phyloP scores from a whole-genome alignment of 1,140 invertebrate species.

The Lepidurus arcticus region DNA sequence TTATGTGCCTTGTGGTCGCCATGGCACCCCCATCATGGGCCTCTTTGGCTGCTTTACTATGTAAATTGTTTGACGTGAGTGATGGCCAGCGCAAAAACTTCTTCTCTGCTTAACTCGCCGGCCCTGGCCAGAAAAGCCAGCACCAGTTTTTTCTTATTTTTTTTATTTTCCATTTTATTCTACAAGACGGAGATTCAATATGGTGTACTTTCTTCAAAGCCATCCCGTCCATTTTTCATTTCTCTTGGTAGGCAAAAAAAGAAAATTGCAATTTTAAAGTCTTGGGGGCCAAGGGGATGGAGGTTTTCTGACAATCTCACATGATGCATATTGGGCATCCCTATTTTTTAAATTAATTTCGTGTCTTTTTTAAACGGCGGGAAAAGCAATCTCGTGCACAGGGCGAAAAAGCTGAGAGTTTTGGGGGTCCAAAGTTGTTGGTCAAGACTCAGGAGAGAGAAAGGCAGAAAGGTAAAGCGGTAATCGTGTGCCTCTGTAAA shows the following conservation, averaged over 20 bases:
- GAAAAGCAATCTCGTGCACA: not conserved
- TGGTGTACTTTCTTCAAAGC: not conserved
- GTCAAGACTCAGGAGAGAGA: not conserved
- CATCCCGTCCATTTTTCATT: not conserved
- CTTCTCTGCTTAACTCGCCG: not conserved
- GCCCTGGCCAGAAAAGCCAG: not conserved
- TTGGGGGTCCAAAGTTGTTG: not conserved
- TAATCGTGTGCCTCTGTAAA: conserved; percentile 1
- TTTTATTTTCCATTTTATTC: not conserved
- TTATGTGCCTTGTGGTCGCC: conserved; percentile 17
- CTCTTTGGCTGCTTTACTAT: conserved; percentile 10
- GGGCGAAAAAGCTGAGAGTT: not conserved
- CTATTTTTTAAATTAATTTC: not conserved
- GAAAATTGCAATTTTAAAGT: not conserved
- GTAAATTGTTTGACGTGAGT: conserved; percentile 19
- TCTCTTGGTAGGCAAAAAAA: not conserved
- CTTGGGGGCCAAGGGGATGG: not conserved
- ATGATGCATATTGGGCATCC: conserved; percentile 1
- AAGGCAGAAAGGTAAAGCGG: not conserved
- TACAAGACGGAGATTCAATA: not conserved
- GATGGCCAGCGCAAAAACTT: conserved; percentile 14
- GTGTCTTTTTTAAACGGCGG: not conserved
- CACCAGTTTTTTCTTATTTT: not conserved
- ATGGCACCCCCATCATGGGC: not conserved
- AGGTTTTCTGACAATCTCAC: conserved; percentile 2